Percentiles rank a stretch among this genome's conserved stretches.
Conservation (phyloP, 2,113 vertebrate genomes). For the Penelope pileata region DNA sequence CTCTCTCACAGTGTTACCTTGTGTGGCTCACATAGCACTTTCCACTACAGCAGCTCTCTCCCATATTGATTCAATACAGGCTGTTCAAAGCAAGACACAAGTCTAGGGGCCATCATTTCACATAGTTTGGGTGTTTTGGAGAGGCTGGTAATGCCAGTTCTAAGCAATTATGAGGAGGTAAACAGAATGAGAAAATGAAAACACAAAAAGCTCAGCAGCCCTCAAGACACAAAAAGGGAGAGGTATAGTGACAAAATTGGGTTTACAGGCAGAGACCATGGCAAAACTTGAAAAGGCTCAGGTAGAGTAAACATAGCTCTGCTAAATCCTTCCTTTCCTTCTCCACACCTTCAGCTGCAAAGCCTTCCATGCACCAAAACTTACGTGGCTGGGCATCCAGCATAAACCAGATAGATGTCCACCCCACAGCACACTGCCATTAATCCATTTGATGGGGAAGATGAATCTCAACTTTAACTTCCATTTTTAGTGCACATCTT, state of each 20-base stretch:
- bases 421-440: background rate
- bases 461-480: background rate
- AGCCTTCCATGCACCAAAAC: background rate
- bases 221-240: background rate
- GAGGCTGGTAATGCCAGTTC: background rate
- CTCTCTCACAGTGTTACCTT: background rate
- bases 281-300: background rate
- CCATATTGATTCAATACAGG: background rate
- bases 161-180: background rate
- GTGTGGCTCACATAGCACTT: background rate
- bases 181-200: background rate
- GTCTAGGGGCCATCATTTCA: background rate
- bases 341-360: background rate
- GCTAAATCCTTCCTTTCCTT: background rate
- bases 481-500: background rate
- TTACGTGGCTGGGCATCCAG: background rate
- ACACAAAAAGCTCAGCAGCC: background rate
- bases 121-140: accelerated
- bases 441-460: background rate
- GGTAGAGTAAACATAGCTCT: background rate
- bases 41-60: background rate
- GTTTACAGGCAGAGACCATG: background rate
- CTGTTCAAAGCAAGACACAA: background rate
- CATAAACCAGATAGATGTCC: background rate
- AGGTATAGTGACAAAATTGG: background rate